Evolutionary conservation across 2,888 invertebrate species (phyloP).

Genomic region (Andrena haemorrhoa): DNA sequence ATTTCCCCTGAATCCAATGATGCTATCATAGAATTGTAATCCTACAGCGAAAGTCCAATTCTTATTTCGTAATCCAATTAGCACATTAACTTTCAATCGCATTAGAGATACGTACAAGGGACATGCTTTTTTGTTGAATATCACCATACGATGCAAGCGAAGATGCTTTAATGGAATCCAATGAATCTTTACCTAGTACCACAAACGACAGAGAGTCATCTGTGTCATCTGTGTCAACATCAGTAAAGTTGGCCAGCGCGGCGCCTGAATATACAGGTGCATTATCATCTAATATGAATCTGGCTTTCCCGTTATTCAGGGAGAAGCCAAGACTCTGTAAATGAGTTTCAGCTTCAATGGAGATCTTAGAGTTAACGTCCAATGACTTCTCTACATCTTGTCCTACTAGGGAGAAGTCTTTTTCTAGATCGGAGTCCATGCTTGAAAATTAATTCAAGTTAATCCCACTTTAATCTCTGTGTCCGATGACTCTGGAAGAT

Average conservation of each 20-base stretch:
- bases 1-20: constrained; percentile 84
- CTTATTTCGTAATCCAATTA: neutral
- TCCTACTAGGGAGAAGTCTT: neutral
- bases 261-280: constrained; percentile 50
- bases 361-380: neutral
- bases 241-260: constrained; percentile 35
- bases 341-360: constrained; percentile 56
- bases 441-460: neutral
- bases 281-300: constrained; percentile 74
- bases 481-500: neutral
- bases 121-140: constrained; percentile 75
- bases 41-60: constrained; percentile 67
- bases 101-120: constrained; percentile 68
- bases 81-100: neutral
- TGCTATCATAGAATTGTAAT: constrained; percentile 76
- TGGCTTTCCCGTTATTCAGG: constrained; percentile 71
- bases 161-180: constrained; percentile 74
- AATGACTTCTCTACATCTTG: neutral
- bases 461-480: neutral
- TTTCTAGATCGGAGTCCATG: constrained; percentile 19
- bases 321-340: constrained; percentile 74
- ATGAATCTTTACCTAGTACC: constrained; percentile 76
- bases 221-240: constrained; percentile 66
- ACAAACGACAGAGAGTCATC: constrained; percentile 80
- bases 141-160: constrained; percentile 76